Base-by-base conservation (phyloP, 2,888 invertebrate genomes). In the Phrixothrix hirtus region DNA sequence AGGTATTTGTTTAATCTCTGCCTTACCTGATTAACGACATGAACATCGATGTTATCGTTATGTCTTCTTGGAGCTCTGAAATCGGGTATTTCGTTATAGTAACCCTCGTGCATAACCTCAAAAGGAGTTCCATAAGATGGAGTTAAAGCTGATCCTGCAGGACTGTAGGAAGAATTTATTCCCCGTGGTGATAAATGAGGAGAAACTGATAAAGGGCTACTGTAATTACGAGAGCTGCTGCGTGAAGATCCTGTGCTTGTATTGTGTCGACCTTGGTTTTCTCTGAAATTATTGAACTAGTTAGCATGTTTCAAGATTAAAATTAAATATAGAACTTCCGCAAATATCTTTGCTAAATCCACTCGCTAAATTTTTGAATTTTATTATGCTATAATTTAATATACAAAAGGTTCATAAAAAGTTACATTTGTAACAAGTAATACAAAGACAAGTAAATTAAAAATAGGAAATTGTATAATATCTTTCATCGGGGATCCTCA, bases 21-120 rank as follows among this genome's bases (percentile, higher is more conserved):
- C n/a, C n/a, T n/a, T 64, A 83, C 83, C 81, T 83, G 83, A 68
- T 79, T 81, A 26, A 75, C 75, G 39, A 83, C 80, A 43, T 82
- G 81, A 58, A 71, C 55, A 29, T 75, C 74, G 35, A 26, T 1
- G 29, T 56, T 56, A 9, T 31, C 44, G n/a, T 26, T 35, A 25
- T 42, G 10, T 52, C 36, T 16, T 44, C 52, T 30, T 13, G 26
- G 34, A 10, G 32, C 14, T 27, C 39, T 48, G 7, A 38, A 9
- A n/a, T 56, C 44, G 4, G 56, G 35, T 34, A 52, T 21, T 25
- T 37, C 43, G 6, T 79, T 78, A 29, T 42, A 52, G 42, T 62
- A 58, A 12, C 65, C 63, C 17, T 63, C 59, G 12, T 56, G 60
- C 45, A 52, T 52, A 10, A 43, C 51, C 25, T 56, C 56, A 37